Base-by-base conservation (phyloP, 2,113 vertebrate genomes). In the Nanorana parkeri region DNA sequence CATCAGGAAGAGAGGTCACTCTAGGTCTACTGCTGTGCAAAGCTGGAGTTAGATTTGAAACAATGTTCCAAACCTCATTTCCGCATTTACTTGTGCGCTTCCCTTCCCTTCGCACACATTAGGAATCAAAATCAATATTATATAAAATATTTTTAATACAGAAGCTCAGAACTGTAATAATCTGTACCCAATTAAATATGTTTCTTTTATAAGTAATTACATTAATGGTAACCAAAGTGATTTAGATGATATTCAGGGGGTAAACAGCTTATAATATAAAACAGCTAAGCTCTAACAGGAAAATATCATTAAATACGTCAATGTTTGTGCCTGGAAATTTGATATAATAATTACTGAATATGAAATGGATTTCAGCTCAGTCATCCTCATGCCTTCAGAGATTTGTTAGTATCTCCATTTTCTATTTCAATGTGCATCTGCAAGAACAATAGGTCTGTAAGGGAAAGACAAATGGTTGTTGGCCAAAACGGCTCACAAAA, bases 1-100 rank as follows among this genome's bases (percentile, higher is more conserved):
- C 29, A 76, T 26, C 58, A 65, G 74, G 56, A 77, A 77, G 24
- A n/a, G 36, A 64, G 74, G 74, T 64, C 58, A 77, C 21, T 17
- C 74, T 51, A 17, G 74, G 74, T 64, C 60, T 64, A 23, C 4
- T 51, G 56, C 74, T 64, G 58, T 28, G 26, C 58, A 64, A 51
- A 51, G 58, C 60, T 41, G n/a, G n/a, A 29, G 21, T 77, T 36
- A 63, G 17, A 17, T 77, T 17, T 19, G 0, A 52, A 26, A 77
- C 60, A 64, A 51, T 41, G 60, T 77, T 77, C 36, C 60, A 65
- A 64, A 23, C 36, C 41, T 26, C 1, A 51, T 63, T 65, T 77
- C 74, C 58, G 29, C 17, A 63, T 63, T 32, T 63, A 77, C 32
- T 41, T 77, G 21, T 65, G 26, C 24, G 36, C 60, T 52, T 77